phyloP scores from a whole-genome alignment of 1,140 invertebrate genomes.

The Druon quercuslanigerum region DNA sequence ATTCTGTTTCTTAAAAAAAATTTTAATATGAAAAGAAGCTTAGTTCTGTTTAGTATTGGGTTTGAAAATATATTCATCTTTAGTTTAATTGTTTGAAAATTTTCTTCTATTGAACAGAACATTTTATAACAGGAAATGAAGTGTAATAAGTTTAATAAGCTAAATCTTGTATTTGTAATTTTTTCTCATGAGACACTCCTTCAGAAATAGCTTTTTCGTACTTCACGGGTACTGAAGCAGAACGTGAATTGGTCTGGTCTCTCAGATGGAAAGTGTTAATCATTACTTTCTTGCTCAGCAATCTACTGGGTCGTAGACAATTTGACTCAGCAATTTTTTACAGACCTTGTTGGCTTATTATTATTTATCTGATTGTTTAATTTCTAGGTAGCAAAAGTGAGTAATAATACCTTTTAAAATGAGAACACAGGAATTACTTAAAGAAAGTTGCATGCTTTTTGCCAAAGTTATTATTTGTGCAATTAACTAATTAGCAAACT shows the following conservation, averaged over 20 bases:
- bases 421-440: too few relatives aligned
- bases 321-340: slow-evolving; percentile 17
- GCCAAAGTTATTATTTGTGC: background rate
- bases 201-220: slow-evolving; percentile 1
- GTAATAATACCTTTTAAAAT: slow-evolving; percentile 1
- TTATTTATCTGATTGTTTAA: slow-evolving; percentile 28
- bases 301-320: background rate
- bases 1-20: too few relatives aligned
- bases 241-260: slow-evolving; percentile 5
- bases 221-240: slow-evolving; percentile 12
- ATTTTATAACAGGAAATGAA: background rate
- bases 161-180: background rate
- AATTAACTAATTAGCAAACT: background rate
- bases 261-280: slow-evolving; percentile 28
- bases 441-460: background rate
- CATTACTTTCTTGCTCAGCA: slow-evolving; percentile 2
- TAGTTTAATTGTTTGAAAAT: background rate
- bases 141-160: background rate
- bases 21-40: too few relatives aligned
- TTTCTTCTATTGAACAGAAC: background rate
- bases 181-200: slow-evolving; percentile 6
- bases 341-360: slow-evolving; percentile 3
- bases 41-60: too few relatives aligned
- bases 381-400: slow-evolving; percentile 18
- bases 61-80: background rate